Evolutionary conservation across 37 sponge, comb jelly and placozoan species (phyloP).

Genomic region (Haliclona indistincta): DNA sequence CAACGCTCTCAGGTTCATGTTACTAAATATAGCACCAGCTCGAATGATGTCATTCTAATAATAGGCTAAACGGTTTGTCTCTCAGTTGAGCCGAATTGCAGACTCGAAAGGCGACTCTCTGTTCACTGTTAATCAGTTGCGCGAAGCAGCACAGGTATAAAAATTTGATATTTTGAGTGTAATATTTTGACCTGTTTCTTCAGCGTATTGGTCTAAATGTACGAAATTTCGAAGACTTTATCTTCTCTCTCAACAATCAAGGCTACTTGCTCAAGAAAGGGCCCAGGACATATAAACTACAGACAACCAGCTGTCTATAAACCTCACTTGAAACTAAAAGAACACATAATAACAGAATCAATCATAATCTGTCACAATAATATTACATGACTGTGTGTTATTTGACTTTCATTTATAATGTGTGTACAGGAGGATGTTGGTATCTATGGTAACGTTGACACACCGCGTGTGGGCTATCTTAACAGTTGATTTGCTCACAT

Average conservation of each 20-base stretch:
- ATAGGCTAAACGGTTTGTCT: constrained; percentile 82
- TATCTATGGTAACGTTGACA: too few species aligned
- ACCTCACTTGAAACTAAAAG: too few species aligned
- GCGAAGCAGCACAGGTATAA: constrained; percentile 72
- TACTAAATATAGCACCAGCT: too few species aligned
- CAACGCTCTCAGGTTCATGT: constrained; percentile 72
- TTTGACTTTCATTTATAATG: too few species aligned
- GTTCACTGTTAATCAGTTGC: constrained; percentile 86
- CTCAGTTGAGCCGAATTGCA: constrained; percentile 77
- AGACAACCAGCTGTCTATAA: constrained; percentile 63
- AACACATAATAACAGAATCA: too few species aligned
- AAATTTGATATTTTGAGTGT: constrained; percentile 1
- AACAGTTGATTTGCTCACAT: too few species aligned
- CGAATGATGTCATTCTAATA: too few species aligned
- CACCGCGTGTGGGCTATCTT: too few species aligned
- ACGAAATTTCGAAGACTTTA: constrained; percentile 75
- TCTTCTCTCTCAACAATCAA: constrained; percentile 92
- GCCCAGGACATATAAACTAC: constrained; percentile 83
- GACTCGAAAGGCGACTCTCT: constrained; percentile 61
- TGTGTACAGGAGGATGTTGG: too few species aligned
- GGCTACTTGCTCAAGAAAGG: constrained; percentile 97
- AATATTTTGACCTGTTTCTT: constrained; percentile 3
- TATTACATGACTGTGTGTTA: too few species aligned
- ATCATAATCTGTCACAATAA: too few species aligned
- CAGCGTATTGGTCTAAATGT: constrained; percentile 68